Conservation (phyloP, 2,797 vertebrate species). For the Clarias laeviceps region DNA sequence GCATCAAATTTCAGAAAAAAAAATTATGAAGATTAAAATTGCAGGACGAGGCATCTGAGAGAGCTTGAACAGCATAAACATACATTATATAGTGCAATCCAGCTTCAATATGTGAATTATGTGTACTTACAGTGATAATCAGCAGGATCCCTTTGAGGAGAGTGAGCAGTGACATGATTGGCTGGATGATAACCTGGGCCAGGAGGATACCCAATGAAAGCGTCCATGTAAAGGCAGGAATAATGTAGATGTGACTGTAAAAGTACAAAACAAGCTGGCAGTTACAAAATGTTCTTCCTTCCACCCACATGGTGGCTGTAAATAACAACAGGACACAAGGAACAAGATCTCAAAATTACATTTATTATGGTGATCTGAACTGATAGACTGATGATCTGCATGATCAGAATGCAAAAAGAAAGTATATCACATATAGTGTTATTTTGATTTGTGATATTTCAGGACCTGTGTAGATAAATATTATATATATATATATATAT, state of each 20-base stretch:
- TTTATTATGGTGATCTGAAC: conserved; percentile 19
- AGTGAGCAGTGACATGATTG: conserved; percentile 73
- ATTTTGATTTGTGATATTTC: background rate
- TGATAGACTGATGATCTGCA: background rate
- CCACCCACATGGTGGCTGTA: conserved; percentile 26
- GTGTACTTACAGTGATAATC: conserved; percentile 69
- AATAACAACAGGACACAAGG: conserved; percentile 37
- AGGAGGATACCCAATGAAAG: conserved; percentile 71
- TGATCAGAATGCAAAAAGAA: background rate
- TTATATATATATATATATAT: background rate
- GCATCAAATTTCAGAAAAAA: background rate
- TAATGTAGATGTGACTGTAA: conserved; percentile 70
- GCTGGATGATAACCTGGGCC: conserved; percentile 72
- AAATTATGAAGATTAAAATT: background rate
- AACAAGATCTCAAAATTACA: conserved; percentile 26
- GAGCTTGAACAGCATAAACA: background rate
- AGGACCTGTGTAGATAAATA: background rate
- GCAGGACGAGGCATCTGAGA: background rate
- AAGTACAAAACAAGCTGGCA: conserved; percentile 35
- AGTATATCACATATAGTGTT: no score
- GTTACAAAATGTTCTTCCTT: conserved; percentile 3
- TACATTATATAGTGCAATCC: background rate
- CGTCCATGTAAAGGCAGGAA: conserved; percentile 66
- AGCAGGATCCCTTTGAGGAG: conserved; percentile 74
- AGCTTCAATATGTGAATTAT: background rate